Evolutionary conservation across 1,140 invertebrate genomes (phyloP).

Genomic region (Zophobas morio): DNA sequence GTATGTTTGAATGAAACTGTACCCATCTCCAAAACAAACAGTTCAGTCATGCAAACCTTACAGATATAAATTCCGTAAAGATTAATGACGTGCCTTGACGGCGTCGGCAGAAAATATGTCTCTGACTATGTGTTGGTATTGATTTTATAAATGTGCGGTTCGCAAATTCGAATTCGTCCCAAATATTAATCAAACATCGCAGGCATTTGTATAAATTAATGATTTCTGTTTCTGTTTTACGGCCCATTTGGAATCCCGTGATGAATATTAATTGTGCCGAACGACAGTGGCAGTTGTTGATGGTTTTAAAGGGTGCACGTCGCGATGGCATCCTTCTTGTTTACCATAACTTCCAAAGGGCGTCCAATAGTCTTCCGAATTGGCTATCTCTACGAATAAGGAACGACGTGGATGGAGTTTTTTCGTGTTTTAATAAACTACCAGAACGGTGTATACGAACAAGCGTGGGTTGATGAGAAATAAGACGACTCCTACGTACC

Average conservation of each 20-base stretch:
- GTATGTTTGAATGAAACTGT: conserved; percentile 35
- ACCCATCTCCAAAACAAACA: conserved; percentile 39
- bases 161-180: conserved; percentile 35
- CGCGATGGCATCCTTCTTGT: conserved; percentile 16
- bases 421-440: too few relatives aligned
- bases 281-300: conserved; percentile 36
- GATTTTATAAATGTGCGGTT: conserved; percentile 43
- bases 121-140: conserved; percentile 40
- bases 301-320: conserved; percentile 26
- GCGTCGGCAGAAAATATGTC: conserved; percentile 39
- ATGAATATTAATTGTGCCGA: conserved; percentile 40
- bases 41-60: conserved; percentile 41
- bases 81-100: conserved; percentile 39
- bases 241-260: conserved; percentile 35
- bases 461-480: too few relatives aligned
- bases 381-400: too few relatives aligned
- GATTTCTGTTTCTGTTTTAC: conserved; percentile 43
- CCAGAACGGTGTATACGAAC: too few relatives aligned
- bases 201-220: conserved; percentile 42
- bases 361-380: too few relatives aligned
- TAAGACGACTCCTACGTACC: too few relatives aligned
- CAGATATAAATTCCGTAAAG: conserved; percentile 42
- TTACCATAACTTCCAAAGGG: neutral
- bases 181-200: conserved; percentile 43
- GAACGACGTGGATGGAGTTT: too few relatives aligned